Evolutionary conservation across 2,113 vertebrate species (phyloP).

Genomic region (Zootoca vivipara): DNA sequence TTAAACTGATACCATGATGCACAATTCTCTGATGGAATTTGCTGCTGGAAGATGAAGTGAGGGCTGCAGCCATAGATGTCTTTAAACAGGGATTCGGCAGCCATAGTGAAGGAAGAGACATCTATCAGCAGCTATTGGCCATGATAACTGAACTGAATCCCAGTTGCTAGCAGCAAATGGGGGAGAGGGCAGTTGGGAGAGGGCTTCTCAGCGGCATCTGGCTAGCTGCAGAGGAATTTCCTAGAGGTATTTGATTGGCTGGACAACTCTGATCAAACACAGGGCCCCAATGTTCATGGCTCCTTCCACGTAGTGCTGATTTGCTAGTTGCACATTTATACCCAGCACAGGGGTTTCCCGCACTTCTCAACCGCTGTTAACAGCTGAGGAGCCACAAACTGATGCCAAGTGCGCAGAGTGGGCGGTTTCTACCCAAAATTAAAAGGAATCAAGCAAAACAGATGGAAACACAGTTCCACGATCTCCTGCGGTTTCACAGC

Average conservation of each 20-base stretch:
- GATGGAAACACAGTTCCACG: not conserved
- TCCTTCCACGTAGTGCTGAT: not conserved
- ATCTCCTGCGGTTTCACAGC: no score
- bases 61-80: not conserved
- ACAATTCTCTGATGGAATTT: not conserved
- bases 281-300: not conserved
- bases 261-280: not conserved
- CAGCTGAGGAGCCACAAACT: not conserved
- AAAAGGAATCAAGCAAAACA: not conserved
- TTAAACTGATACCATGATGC: no score
- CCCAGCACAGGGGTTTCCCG: not conserved
- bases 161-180: not conserved
- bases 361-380: not conserved
- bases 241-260: not conserved
- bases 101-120: not conserved
- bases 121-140: not conserved
- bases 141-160: not conserved
- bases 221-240: not conserved
- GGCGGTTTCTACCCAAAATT: not conserved
- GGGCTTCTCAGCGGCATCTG: not conserved
- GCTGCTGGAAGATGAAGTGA: not conserved
- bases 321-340: not conserved
- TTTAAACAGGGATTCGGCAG: not conserved
- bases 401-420: not conserved
- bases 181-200: not conserved